A percentile compares a stretch with the other conserved stretches of the same genome.
Conservation (phyloP, 2,113 vertebrate species). For the Phycodurus eques region DNA sequence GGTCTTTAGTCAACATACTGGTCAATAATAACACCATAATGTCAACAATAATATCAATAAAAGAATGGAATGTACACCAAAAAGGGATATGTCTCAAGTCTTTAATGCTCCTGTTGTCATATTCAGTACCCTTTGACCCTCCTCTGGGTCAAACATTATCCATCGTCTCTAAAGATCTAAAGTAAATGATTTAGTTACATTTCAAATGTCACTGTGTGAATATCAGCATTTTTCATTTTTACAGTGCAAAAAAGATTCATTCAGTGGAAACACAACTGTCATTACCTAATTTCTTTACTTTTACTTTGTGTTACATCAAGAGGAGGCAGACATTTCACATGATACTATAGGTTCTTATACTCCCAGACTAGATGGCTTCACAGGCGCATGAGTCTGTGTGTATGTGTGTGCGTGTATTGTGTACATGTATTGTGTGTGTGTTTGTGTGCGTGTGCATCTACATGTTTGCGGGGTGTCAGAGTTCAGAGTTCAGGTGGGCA, state of each 20-base stretch:
- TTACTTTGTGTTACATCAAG: slow-evolving; percentile 37
- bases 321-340: slow-evolving; percentile 57
- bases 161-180: no score
- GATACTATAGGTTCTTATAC: slow-evolving; percentile 65
- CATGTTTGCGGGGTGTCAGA: no score
- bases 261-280: no score
- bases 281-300: neutral
- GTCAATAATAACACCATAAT: neutral
- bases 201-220: no score
- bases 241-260: no score
- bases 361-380: slow-evolving; percentile 84
- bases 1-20: neutral
- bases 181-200: no score
- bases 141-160: neutral
- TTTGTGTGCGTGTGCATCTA: slow-evolving; percentile 63
- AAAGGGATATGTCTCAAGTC: neutral
- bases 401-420: slow-evolving; percentile 62
- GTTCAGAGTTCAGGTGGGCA: no score
- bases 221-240: neutral
- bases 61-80: neutral
- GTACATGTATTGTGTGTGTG: slow-evolving; percentile 51
- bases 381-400: slow-evolving; percentile 75
- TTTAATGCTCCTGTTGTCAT: neutral
- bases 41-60: neutral
- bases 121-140: neutral